phyloP scores from a whole-genome alignment of 2,888 invertebrate species.

The Buathra laborator region DNA sequence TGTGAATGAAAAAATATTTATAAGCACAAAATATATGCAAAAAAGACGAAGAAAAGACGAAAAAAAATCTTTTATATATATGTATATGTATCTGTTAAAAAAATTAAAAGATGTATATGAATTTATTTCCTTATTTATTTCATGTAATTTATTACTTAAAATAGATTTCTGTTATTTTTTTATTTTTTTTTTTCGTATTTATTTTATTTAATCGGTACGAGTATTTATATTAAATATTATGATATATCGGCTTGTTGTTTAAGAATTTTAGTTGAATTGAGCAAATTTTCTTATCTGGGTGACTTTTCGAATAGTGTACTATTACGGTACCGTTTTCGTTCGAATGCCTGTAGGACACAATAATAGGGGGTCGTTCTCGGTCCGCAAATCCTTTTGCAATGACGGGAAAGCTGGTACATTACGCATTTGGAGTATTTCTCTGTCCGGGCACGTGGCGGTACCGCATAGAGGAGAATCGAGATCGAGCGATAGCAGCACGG shows the following conservation, averaged over 20 bases:
- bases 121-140: too few species aligned
- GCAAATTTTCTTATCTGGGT: neutral
- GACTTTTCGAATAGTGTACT: neutral
- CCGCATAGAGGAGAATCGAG: slow-evolving; percentile 47
- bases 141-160: too few species aligned
- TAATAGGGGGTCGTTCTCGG: slow-evolving; percentile 8
- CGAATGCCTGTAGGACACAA: neutral
- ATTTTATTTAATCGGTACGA: too few species aligned
- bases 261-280: neutral
- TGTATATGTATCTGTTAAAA: too few species aligned
- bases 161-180: too few species aligned
- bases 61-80: neutral
- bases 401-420: slow-evolving; percentile 42
- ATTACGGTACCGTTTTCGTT: neutral
- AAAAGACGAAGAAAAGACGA: neutral
- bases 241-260: too few species aligned
- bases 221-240: too few species aligned
- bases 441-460: slow-evolving; percentile 59
- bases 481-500: slow-evolving; percentile 50
- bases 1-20: neutral
- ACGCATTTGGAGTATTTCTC: slow-evolving; percentile 64
- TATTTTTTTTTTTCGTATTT: too few species aligned
- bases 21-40: neutral
- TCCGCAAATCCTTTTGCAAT: slow-evolving; percentile 62
- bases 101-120: too few species aligned